Base-by-base conservation (phyloP, 2,797 vertebrate genomes). In the Pangasius krempfi region DNA sequence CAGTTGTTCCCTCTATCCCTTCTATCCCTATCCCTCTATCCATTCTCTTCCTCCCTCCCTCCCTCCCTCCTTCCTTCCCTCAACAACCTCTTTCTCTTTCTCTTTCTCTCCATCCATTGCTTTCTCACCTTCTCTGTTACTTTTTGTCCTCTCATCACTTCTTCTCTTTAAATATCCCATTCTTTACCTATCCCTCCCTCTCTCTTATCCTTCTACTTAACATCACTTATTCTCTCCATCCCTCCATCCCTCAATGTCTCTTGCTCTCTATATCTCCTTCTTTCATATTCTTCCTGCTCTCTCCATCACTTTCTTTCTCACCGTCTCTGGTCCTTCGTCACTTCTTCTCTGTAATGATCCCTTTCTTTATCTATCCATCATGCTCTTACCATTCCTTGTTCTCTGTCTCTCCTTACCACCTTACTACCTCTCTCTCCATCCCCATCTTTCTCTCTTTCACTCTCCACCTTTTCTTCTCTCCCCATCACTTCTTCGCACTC, bases 331-430 rank as follows among this genome's bases (percentile, higher is more conserved):
- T 62, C 9, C 22, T 62, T 62, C 58, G 25, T 66, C 27, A 13
- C 62, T 66, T 14, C 8, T 66, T 66, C n/a, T 66, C 27, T n/a
- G 27, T 12, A 27, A 3, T 5, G 5, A 68, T 30, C 64, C 64
- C 9, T 3, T 12, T n/a, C 14, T n/a, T 64, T n/a, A 12, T n/a
- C n/a, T 14, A 60, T 25, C 6, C 6, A 2, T 60, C 58, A 25
- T 60, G 8, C 22, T 60, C 58, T 60, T 25, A 16, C 58, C 22
- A 14, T 30, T 4, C 2, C 22, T 44, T n/a, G 90, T n/a, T 18
- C 68, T 90, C 89, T 90, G 81, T 33, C 92, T 90, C 85, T 88
- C 86, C 92, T 92, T 92, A 62, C 90, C 92, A 87, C 89, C 91
- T 73, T 52, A 90, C 89, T 92, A 83, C 37, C 37, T 88, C 87